phyloP scores from a whole-genome alignment of 2,113 vertebrate species.

The Ondatra zibethicus region DNA sequence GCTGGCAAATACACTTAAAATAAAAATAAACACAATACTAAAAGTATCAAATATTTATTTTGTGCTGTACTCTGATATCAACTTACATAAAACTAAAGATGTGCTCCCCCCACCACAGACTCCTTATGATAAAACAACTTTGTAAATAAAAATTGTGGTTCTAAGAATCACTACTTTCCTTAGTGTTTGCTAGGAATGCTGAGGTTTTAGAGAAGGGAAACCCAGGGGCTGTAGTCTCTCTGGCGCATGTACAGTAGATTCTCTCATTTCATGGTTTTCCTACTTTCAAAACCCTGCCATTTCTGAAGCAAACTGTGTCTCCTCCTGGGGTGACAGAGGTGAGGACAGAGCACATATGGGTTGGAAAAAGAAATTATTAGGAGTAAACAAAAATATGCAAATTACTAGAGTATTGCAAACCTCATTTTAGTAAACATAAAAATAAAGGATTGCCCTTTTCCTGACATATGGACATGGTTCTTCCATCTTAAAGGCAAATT shows the following conservation, averaged over 20 bases:
- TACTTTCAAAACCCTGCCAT: background rate
- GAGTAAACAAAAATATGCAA: background rate
- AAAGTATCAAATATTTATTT: background rate
- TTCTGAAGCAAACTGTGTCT: background rate
- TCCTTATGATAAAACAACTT: background rate
- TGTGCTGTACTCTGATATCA: background rate
- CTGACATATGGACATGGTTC: background rate
- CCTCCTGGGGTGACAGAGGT: background rate
- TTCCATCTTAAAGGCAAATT: background rate
- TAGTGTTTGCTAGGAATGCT: too few relatives aligned
- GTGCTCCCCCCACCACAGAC: background rate
- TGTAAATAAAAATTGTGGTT: too few relatives aligned
- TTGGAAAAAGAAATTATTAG: background rate
- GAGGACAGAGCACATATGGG: background rate
- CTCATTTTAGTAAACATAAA: background rate
- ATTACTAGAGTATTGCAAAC: background rate
- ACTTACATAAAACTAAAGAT: background rate
- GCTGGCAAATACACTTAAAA: background rate
- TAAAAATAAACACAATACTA: background rate
- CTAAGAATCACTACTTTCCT: background rate
- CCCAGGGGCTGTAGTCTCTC: background rate
- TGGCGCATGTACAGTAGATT: rapidly evolving
- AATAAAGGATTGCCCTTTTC: background rate
- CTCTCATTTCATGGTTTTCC: background rate
- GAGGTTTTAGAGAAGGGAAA: background rate